Evolutionary conservation across 1,140 invertebrate genomes (phyloP), one percentile per base, ranked within the genome.

Genomic region (Heliconius congener): DNA sequence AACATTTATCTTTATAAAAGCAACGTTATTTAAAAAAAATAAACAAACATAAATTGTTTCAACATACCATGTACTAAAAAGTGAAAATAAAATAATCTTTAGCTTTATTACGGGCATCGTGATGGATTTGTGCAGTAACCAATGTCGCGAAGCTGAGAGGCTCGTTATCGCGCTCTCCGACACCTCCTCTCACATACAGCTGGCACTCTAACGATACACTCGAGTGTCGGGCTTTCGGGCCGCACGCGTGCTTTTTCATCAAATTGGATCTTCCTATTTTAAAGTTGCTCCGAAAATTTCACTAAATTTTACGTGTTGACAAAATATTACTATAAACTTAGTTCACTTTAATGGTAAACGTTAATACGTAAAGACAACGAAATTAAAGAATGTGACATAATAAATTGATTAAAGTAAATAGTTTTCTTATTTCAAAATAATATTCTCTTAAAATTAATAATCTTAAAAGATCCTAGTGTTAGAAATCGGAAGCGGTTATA

Each of bases 81-180:
- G 42, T 13, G 0, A 13, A 46, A 46, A 46, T 30, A 27, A 66
- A 13, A 30, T 66, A 66, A 66, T n/a, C n/a, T 1, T 23, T 8
- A 60, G 11, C 60, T 16, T 1, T 66, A 27, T 13, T 13, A 66
- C 27, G 11, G 42, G 57, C 11, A 66, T 1, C 60, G 60, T 66
- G 60, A 66, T 66, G 60, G 60, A 66, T 66, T 66, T 66, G 60
- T 66, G 60, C 60, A 30, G 60, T 66, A 66, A 66, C 60, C 73
- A 55, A 71, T 79, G 71, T 79, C 30, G 79, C 71, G 79, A 77
- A 34, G 71, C 79, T 83, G 81, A 87, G 84, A 80, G 83, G 84
- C 82, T 87, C 83, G 84, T 87, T 87, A 87, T 82, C 80, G 79
- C 74, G 66, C 73, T 81, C 77, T 80, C 60, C 60, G 74, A 70